Base-by-base conservation (phyloP, 2,113 vertebrate species). In the Dasyornis broadbenti region DNA sequence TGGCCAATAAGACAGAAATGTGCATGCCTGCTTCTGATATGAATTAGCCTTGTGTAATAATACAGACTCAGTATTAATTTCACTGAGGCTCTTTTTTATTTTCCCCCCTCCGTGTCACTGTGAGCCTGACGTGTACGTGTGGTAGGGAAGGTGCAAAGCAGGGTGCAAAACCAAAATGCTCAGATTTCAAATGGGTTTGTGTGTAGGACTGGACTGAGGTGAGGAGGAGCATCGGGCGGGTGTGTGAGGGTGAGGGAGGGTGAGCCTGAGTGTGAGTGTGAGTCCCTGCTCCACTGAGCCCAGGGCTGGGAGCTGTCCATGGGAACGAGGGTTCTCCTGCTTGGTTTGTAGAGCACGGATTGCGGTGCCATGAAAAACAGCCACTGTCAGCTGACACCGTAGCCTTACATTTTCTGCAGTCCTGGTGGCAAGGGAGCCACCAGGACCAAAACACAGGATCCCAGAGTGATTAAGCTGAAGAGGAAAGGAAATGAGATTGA, bases 401-500 rank as follows among this genome's bases (percentile, higher is more conserved):
- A 56, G n/a, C 27, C 63, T 77, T 54, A 0, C 27, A 6, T 81
- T 84, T 85, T 45, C 44, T 75, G 35, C 50, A 40, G 1, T 53
- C 22, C 28, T 59, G 22, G 22, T 44, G 57, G 23, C 81, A n/a
- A n/a, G n/a, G n/a, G n/a, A n/a, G 15, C 33, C 35, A 13, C 37
- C 9, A 31, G 79, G 22, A 52, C 45, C 28, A 21, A 49, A 90
- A 40, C 31, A 15, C 24, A 53, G 73, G 30, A 82, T 75, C 52
- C 45, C 27, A 31, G 56, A 66, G 69, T 63, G 47, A 64, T 88
- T 33, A 72, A 54, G 28, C 20, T 94, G 82, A 66, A 86, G 56
- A 69, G 86, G 70, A 82, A 87, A 84, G 61, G 57, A 95, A 92
- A 90, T 56, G 16, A 50, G 50, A 81, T 63, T 47, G 50, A 57